phyloP scores from a whole-genome alignment of 1,140 invertebrate species.

The Pachyrhynchus sulphureomaculatus region DNA sequence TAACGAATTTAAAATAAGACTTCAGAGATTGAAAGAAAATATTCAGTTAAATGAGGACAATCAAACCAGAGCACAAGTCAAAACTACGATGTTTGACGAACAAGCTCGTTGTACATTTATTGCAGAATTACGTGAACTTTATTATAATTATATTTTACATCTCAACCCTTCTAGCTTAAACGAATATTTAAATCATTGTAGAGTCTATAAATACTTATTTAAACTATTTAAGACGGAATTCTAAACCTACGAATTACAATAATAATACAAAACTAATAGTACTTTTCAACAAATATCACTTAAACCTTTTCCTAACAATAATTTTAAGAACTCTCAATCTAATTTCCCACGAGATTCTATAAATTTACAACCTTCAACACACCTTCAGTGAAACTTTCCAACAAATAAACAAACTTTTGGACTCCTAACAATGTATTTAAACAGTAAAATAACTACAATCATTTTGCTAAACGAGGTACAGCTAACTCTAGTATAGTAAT shows the following conservation, averaged over 20 bases:
- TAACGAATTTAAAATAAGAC: background rate
- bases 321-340: no score
- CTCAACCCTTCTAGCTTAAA: conserved; percentile 1
- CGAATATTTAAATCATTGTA: background rate
- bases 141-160: conserved; percentile 3
- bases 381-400: no score
- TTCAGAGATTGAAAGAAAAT: conserved; percentile 2
- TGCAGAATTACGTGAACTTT: background rate
- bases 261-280: background rate
- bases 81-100: no score
- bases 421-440: background rate
- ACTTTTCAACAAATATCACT: background rate
- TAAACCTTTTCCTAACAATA: background rate
- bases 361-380: no score
- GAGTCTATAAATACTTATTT: background rate
- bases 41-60: background rate
- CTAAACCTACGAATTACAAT: background rate
- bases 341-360: background rate
- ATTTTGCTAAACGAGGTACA: background rate
- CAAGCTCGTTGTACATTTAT: conserved; percentile 4
- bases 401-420: background rate
- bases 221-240: background rate
- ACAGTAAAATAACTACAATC: background rate
- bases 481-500: background rate
- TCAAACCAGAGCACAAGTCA: no score